phyloP scores from a whole-genome alignment of 2,113 vertebrate genomes.

The Ciconia stormi region DNA sequence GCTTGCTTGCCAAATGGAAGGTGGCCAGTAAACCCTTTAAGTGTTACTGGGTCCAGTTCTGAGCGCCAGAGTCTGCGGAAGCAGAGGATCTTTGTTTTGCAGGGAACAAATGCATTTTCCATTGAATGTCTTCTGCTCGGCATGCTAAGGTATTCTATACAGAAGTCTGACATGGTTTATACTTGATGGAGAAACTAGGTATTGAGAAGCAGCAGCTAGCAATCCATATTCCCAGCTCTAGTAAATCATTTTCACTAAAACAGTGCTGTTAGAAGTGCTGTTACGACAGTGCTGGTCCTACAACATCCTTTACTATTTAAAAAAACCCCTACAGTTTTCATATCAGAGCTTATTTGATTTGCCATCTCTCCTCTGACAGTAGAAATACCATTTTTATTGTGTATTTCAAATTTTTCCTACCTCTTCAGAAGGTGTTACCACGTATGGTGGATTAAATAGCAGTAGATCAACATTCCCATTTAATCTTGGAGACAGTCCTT shows the following conservation, averaged over 20 bases:
- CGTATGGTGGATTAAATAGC: constrained; percentile 94
- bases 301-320: not conserved
- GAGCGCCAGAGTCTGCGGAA: not conserved
- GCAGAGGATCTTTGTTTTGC: not conserved
- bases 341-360: not conserved
- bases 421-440: constrained; percentile 92
- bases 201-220: not conserved
- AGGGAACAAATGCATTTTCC: not conserved
- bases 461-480: constrained; percentile 89
- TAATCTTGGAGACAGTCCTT: constrained; percentile 83
- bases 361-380: not conserved
- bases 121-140: not conserved
- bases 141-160: too few relatives aligned
- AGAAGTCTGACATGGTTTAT: not conserved
- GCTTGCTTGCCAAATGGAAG: not conserved
- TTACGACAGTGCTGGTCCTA: not conserved
- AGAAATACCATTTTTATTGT: not conserved
- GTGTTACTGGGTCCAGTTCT: not conserved
- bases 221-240: not conserved
- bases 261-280: not conserved
- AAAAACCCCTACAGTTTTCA: not conserved
- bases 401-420: constrained; percentile 63
- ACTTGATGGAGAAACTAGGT: not conserved
- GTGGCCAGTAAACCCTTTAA: not conserved
- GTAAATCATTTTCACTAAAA: not conserved